Conservation (phyloP, 1,140 invertebrate genomes). For the Drosophila tani region DNA sequence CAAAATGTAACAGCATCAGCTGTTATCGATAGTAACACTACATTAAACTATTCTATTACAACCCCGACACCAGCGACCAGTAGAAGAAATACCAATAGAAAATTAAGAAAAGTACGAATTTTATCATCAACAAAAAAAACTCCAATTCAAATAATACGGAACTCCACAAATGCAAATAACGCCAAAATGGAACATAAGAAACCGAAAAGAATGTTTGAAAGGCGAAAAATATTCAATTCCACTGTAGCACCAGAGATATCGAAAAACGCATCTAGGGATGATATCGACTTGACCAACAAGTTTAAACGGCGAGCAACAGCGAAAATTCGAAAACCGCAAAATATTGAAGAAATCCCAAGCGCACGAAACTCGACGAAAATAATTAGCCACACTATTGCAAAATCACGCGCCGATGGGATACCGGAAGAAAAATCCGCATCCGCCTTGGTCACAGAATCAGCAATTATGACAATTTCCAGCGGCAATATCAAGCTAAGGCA, state of each 20-base stretch:
- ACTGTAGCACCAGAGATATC: slow-evolving; percentile 8
- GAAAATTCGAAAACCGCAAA: slow-evolving; percentile 7
- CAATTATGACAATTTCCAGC: slow-evolving; percentile 57
- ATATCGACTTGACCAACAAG: slow-evolving; percentile 8
- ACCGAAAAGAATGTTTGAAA: slow-evolving; percentile 37
- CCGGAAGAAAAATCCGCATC: slow-evolving; percentile 27
- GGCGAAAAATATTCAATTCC: slow-evolving; percentile 27
- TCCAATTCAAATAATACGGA: slow-evolving; percentile 10
- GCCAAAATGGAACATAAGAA: slow-evolving; percentile 33
- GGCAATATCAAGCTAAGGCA: slow-evolving; percentile 34
- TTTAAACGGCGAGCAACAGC: slow-evolving; percentile 27
- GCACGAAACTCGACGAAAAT: slow-evolving; percentile 24
- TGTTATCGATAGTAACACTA: slow-evolving; percentile 11
- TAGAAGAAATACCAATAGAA: slow-evolving; percentile 24
- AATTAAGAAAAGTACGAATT: slow-evolving; percentile 33
- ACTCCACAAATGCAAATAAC: slow-evolving; percentile 14
- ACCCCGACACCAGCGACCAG: neutral
- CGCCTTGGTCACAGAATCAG: slow-evolving; percentile 43
- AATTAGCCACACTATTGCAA: slow-evolving; percentile 7
- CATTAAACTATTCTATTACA: slow-evolving; percentile 1
- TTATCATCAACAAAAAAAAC: slow-evolving; percentile 42
- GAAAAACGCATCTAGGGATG: slow-evolving; percentile 14
- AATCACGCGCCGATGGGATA: slow-evolving; percentile 20
- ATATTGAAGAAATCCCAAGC: neutral
- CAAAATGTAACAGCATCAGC: slow-evolving; percentile 19